Evolutionary conservation across 2,888 invertebrate species (phyloP), one percentile per base, ranked within the genome.

Genomic region (Pristionchus mayeri): DNA sequence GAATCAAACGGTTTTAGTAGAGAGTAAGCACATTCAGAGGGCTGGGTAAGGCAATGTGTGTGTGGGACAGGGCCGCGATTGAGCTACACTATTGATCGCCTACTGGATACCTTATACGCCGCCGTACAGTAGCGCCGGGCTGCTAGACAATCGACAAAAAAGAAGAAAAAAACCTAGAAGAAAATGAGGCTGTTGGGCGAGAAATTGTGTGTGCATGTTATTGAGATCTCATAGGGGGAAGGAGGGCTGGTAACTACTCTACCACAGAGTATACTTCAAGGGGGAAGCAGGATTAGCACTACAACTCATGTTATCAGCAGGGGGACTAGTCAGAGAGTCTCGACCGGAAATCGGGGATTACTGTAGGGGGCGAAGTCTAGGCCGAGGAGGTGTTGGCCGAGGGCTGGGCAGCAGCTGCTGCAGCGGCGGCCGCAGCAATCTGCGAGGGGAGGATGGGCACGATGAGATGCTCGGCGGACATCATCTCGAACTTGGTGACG

Each of bases 401-500:
- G 40, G 80, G 21, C 21, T 54, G 37, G 24, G 80, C 80, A 30
- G 80, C 54, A 11, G 54, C 37, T 2, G 79, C 78, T 2, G 78
- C 27, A 1, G 48, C 60, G 11, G 81, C 80, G 16, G 54, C 34
- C 7, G 54, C 24, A 0, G 71, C 67, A n/a, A 79, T 79, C 63
- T 87, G 84, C 13, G 80, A 60, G 24, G 85, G 85, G 9, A 96
- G 95, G 93, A 98, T 98, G 85, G 99, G 99, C 90, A 99, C 96
- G 93, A 99, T 99, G 88, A 99, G 95, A 94, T 98, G 98, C 94
- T 99, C 98, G 93, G 97, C 97, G 24, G 98, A 97, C 96, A 99
- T 99, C 88, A 99, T 95, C 93, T 96, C 96, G 94, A 99, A 99
- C 94, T 98, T 98, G 90, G 96, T 98, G 85, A 98, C 98, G 95